Base-by-base conservation (phyloP, 2,113 vertebrate species). In the Microtus pennsylvanicus region DNA sequence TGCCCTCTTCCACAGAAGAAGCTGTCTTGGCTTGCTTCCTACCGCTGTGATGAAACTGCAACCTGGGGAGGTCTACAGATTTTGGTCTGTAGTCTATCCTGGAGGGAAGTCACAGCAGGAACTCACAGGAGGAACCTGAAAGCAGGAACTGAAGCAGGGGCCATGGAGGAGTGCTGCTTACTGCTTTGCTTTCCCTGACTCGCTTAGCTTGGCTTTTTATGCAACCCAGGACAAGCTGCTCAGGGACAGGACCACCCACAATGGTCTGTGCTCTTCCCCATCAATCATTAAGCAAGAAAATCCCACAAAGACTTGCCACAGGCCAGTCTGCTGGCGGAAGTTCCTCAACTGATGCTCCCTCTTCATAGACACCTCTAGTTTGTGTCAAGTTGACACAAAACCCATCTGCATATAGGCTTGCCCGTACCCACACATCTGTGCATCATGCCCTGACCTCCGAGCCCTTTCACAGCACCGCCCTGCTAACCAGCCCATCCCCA, bases 351-450 rank as follows among this genome's bases (percentile, higher is more conserved):
- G n/a, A 42, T 63, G 22, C 38, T 38, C 52, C 55, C 7, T 61
- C 55, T 83, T 61, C 81, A 28, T 42, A 17, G 13, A 63, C 38
- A 24, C 38, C 52, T 26, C 52, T 61, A 26, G n/a, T 82, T 24
- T 38, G 21, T 58, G 33, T 24, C 33, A 10, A 52, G 28, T 5
- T 17, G 12, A 61, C 81, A 83, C 24, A 63, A 6, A 55, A 26
- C 12, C 5, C 61, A 17, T 58, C 3, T 3, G n/a, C 55, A 1
- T 19, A 81, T 22, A 38, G 5, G 8, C 33, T 55, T 7, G 2
- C 38, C 50, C 16, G 13, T 0, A 0, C 1, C 74, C 30, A 3
- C 0, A 0, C 6, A 19, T 24, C 0, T 0, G 21, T 1, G 26
- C 22, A 7, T 65, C 61, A 16, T 33, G 26, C 6, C 35, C 16